Percentiles rank a stretch among this genome's conserved stretches.
Evolutionary conservation across 2,797 vertebrate species (phyloP).

Genomic region (Philypnodon macrostomus): DNA sequence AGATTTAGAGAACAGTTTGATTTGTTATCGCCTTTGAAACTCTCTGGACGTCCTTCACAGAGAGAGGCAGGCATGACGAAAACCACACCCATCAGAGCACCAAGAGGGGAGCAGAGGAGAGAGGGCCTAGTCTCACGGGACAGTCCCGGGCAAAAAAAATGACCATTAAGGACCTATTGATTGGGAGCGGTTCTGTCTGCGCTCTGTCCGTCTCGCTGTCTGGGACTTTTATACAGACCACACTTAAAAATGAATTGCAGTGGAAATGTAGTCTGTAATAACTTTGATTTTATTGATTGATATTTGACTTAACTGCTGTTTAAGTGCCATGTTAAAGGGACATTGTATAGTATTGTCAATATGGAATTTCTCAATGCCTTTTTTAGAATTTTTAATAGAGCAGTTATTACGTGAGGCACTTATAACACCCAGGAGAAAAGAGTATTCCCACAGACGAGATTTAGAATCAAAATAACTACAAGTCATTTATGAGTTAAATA

Average conservation of each 20-base stretch:
- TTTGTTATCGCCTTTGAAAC: conserved; percentile 95
- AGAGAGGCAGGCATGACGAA: conserved; percentile 73
- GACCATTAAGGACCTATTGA: conserved; percentile 59
- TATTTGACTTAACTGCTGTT: conserved; percentile 25
- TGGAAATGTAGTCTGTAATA: conserved; percentile 16
- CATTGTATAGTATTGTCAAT: background rate
- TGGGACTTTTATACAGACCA: conserved; percentile 23
- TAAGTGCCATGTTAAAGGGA: background rate
- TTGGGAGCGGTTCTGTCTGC: conserved; percentile 48
- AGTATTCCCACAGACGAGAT: background rate
- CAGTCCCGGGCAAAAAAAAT: conserved; percentile 47
- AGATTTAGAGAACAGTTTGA: conserved; percentile 93
- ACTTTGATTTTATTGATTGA: conserved; percentile 14
- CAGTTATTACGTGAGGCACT: background rate
- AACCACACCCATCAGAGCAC: conserved; percentile 36
- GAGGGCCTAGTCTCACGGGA: conserved; percentile 26
- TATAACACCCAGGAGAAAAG: background rate
- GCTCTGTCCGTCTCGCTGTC: conserved; percentile 41
- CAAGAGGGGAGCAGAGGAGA: conserved; percentile 38
- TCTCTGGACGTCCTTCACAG: conserved; percentile 89
- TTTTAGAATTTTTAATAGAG: background rate
- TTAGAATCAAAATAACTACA: conserved; percentile 1
- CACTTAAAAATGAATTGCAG: conserved; percentile 19
- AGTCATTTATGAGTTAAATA: conserved; percentile 1
- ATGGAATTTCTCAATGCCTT: too few relatives aligned